These are phyloP conservation scores for human (Homo sapiens) DNA, from an alignment of 2,113 vertebrate species.

Conservation along the genomic window GRCh38 chr9:128197001-128197500, in stretches of 20 bases:
- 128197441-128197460: neutral
- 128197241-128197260: neutral
- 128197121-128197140: neutral
- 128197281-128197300: neutral
- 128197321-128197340: neutral
- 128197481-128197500: neutral
- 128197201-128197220: neutral
- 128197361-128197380: neutral
- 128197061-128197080: neutral
- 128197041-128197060: neutral
- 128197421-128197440: neutral
- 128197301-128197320: neutral
- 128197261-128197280: rapidly evolving
- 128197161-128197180: neutral
- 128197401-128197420: neutral
- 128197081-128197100: neutral
- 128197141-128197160: neutral
- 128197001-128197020: neutral
- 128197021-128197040: neutral
- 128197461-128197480: neutral
- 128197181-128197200: neutral
- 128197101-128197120: neutral
- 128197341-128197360: neutral
- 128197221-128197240: neutral
- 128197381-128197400: neutral